Evolutionary conservation across 2,888 invertebrate genomes (phyloP).

Genomic region (Cosmia trapezina): DNA sequence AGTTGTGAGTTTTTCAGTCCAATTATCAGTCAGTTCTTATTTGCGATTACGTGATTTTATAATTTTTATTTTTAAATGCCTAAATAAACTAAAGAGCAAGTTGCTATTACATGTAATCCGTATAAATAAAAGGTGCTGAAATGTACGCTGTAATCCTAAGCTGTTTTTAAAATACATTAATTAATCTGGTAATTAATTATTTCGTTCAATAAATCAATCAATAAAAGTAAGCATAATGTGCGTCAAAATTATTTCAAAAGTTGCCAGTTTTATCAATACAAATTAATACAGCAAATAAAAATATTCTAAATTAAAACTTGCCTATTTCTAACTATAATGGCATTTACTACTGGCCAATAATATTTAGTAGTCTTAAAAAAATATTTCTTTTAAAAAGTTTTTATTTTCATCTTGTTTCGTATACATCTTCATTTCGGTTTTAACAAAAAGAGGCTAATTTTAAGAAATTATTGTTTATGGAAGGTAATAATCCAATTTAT

Average conservation of each 20-base stretch:
- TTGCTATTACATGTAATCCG: slow-evolving; percentile 48
- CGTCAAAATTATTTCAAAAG: slow-evolving; percentile 1
- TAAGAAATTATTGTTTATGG: slow-evolving; percentile 42
- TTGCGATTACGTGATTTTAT: not conserved
- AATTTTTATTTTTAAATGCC: slow-evolving; percentile 31
- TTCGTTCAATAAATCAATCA: not conserved
- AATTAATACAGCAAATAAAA: slow-evolving; percentile 12
- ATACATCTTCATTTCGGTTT: slow-evolving; percentile 36
- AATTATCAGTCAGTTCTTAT: not conserved
- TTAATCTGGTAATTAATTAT: slow-evolving; percentile 18
- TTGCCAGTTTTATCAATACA: slow-evolving; percentile 21
- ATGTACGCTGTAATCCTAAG: slow-evolving; percentile 61
- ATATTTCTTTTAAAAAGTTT: not conserved
- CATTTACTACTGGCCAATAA: slow-evolving; percentile 38
- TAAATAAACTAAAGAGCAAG: slow-evolving; percentile 44
- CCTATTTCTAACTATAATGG: slow-evolving; percentile 13
- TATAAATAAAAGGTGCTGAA: slow-evolving; percentile 60
- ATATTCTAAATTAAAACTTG: slow-evolving; percentile 5
- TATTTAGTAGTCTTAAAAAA: slow-evolving; percentile 28
- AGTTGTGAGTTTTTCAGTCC: not conserved
- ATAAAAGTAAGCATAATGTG: too few relatives aligned
- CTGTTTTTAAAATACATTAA: slow-evolving; percentile 40
- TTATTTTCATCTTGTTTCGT: not conserved
- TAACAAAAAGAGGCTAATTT: slow-evolving; percentile 59
- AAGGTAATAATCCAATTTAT: slow-evolving; percentile 45